Evolutionary conservation across 2,888 invertebrate species (phyloP).

Genomic region (Fragum sueziense): DNA sequence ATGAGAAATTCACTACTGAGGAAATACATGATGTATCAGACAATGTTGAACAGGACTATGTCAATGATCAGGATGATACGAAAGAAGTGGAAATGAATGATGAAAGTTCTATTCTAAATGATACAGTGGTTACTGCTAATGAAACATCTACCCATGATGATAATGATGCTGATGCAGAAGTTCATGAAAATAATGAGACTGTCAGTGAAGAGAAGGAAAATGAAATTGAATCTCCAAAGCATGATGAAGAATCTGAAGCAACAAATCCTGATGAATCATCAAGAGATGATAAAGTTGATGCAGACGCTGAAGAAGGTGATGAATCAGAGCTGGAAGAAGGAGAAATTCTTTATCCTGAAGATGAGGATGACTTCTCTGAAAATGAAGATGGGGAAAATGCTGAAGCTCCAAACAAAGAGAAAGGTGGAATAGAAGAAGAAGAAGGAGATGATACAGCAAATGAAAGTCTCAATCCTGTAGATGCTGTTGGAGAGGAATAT

Average conservation of each 20-base stretch:
- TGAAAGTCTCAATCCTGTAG: neutral
- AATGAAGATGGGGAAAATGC: neutral
- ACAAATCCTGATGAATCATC: neutral
- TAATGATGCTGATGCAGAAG: neutral
- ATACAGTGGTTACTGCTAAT: too few species aligned
- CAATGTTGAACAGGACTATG: neutral
- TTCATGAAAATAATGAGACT: neutral
- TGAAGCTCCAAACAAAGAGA: neutral
- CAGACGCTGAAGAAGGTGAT: neutral
- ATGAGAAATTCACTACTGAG: too few species aligned
- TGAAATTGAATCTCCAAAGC: neutral
- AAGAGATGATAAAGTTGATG: neutral
- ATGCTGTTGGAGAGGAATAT: neutral
- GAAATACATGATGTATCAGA: neutral
- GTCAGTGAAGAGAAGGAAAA: neutral
- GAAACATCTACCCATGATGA: too few species aligned
- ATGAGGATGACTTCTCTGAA: neutral
- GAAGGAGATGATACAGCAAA: too few species aligned
- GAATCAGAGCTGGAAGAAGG: conserved; percentile 9
- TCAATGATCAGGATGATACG: neutral
- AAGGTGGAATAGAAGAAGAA: neutral
- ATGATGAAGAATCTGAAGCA: neutral
- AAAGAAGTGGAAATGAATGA: neutral
- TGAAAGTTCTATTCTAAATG: too few species aligned
- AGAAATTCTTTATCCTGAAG: neutral